These are phyloP conservation scores for Oscheius sp. DNA, from an alignment of 1,140 invertebrate genomes.

Conservation along the genomic window DNA sequence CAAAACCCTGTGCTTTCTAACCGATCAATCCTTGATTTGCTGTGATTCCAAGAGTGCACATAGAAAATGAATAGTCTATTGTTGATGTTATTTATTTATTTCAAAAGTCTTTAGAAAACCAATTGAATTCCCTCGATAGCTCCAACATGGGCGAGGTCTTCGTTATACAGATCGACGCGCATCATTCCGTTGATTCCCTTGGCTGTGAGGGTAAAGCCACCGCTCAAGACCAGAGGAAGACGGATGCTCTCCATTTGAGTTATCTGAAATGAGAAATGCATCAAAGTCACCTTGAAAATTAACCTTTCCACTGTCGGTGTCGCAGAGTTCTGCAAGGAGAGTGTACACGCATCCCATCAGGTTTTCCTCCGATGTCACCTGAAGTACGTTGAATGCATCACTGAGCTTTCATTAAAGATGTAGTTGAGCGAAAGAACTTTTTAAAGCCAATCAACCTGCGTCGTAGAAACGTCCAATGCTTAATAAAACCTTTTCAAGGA, in stretches of 20 bases:
- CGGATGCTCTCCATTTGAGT: constrained; percentile 21
- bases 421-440: no score
- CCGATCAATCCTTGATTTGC: no score
- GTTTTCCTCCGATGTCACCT: not conserved
- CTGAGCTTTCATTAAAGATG: no score
- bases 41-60: no score
- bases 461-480: no score
- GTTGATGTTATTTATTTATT: no score
- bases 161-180: constrained; percentile 10
- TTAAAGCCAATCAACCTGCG: no score
- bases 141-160: constrained; percentile 17
- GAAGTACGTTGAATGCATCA: no score
- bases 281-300: not conserved
- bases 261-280: not conserved
- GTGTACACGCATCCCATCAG: not conserved
- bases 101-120: not conserved
- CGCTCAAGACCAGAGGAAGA: constrained; percentile 7
- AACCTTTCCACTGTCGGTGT: not conserved
- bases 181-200: not conserved
- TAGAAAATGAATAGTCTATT: no score
- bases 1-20: no score
- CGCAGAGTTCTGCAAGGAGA: not conserved
- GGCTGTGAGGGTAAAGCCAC: constrained; percentile 11
- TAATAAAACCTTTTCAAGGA: no score
- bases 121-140: constrained; percentile 9